phyloP scores from a whole-genome alignment of 1,140 invertebrate genomes.

The Microplitis demolitor region DNA sequence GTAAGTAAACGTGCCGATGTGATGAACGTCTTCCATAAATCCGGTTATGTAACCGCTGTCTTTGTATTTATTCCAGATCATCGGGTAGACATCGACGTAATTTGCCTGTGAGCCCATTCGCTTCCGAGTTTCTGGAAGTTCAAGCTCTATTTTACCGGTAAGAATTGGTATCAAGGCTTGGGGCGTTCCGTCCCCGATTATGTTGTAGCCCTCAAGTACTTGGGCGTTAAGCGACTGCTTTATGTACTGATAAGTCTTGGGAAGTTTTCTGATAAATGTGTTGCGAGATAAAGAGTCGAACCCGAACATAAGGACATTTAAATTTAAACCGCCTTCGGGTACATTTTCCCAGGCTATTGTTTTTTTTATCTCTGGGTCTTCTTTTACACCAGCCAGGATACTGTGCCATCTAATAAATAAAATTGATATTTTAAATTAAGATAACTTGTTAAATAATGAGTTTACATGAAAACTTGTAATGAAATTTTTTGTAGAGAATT shows the following conservation, averaged over 20 bases:
- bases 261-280: slow-evolving; percentile 84
- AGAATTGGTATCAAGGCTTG: slow-evolving; percentile 91
- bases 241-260: slow-evolving; percentile 79
- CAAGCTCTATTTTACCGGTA: slow-evolving; percentile 86
- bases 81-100: slow-evolving; percentile 79
- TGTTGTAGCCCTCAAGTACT: slow-evolving; percentile 85
- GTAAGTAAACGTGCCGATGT: slow-evolving; percentile 88
- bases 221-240: slow-evolving; percentile 71
- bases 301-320: slow-evolving; percentile 88
- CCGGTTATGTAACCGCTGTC: slow-evolving; percentile 74
- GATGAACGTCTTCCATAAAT: slow-evolving; percentile 86
- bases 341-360: slow-evolving; percentile 62
- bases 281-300: slow-evolving; percentile 90
- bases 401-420: slow-evolving; percentile 62
- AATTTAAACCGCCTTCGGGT: slow-evolving; percentile 58
- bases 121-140: slow-evolving; percentile 85
- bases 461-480: background rate
- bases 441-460: too few relatives aligned
- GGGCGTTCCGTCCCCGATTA: slow-evolving; percentile 93
- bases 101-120: slow-evolving; percentile 69
- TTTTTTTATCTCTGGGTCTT: slow-evolving; percentile 57
- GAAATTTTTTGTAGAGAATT: too few relatives aligned
- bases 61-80: slow-evolving; percentile 80
- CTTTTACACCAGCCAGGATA: slow-evolving; percentile 64
- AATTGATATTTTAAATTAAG: slow-evolving; percentile 37